Conservation (phyloP, 2,888 invertebrate genomes). For the Drosophila putrida region DNA sequence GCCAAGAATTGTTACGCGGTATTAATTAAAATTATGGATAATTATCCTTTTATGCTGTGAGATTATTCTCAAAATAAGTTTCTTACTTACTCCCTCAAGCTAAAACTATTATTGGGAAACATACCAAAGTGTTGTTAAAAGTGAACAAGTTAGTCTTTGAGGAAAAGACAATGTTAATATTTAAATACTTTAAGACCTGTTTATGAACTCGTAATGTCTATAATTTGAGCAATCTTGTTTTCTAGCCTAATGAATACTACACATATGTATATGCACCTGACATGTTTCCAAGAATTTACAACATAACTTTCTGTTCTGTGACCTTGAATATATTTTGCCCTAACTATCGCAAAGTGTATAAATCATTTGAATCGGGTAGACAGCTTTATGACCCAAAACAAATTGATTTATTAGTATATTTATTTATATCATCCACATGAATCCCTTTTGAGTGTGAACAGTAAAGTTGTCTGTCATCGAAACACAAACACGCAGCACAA, state of each 20-base stretch:
- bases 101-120: background rate
- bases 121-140: background rate
- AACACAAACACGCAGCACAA: background rate
- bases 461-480: constrained; percentile 14
- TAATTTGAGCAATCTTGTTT: background rate
- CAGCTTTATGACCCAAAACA: constrained; percentile 29
- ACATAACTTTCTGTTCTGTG: background rate
- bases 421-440: constrained; percentile 15
- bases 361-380: constrained; percentile 18
- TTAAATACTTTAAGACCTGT: background rate
- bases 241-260: background rate
- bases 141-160: background rate
- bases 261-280: constrained; percentile 3
- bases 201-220: background rate
- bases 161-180: background rate
- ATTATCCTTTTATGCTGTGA: background rate
- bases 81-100: background rate
- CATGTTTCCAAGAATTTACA: background rate
- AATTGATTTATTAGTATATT: constrained; percentile 36
- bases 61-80: background rate
- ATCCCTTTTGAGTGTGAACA: constrained; percentile 3
- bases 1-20: too few relatives aligned
- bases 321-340: background rate
- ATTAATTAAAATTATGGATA: too few relatives aligned
- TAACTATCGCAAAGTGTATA: constrained; percentile 17